phyloP scores from a whole-genome alignment of 1,140 invertebrate species.

The Ceratina calcarata region DNA sequence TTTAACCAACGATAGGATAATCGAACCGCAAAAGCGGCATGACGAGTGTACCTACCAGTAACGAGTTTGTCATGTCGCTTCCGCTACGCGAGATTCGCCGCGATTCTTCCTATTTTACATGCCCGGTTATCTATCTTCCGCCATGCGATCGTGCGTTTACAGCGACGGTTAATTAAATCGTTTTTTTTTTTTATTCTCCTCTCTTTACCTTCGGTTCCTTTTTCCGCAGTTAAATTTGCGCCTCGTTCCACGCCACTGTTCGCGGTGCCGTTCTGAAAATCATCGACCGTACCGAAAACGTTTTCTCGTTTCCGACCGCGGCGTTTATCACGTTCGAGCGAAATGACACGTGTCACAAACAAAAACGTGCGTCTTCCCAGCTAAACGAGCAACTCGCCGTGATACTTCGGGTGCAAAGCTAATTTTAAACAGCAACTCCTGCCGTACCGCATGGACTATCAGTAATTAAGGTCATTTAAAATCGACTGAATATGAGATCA shows the following conservation, averaged over 20 bases:
- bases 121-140: slow-evolving; percentile 36
- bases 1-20: slow-evolving; percentile 58
- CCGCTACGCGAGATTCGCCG: slow-evolving; percentile 22
- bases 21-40: slow-evolving; percentile 59
- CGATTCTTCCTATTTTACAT: slow-evolving; percentile 51
- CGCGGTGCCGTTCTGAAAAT: slow-evolving; percentile 21
- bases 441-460: too few species aligned
- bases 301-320: background rate
- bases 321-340: slow-evolving; percentile 32
- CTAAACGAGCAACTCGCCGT: background rate
- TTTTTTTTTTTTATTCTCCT: background rate
- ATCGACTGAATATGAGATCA: too few species aligned
- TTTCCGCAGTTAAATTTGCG: slow-evolving; percentile 19
- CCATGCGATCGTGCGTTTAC: slow-evolving; percentile 38
- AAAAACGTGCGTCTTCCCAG: slow-evolving; percentile 26
- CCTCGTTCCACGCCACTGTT: background rate
- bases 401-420: too few species aligned
- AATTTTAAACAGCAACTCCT: too few species aligned
- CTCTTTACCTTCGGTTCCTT: background rate
- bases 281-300: slow-evolving; percentile 29
- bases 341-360: slow-evolving; percentile 45
- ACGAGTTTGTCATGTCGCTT: slow-evolving; percentile 59
- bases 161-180: slow-evolving; percentile 59
- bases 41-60: slow-evolving; percentile 56
- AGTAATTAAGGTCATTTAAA: too few species aligned